phyloP scores from a whole-genome alignment of 2,797 vertebrate species.

The Oreonectes daqikongensis region DNA sequence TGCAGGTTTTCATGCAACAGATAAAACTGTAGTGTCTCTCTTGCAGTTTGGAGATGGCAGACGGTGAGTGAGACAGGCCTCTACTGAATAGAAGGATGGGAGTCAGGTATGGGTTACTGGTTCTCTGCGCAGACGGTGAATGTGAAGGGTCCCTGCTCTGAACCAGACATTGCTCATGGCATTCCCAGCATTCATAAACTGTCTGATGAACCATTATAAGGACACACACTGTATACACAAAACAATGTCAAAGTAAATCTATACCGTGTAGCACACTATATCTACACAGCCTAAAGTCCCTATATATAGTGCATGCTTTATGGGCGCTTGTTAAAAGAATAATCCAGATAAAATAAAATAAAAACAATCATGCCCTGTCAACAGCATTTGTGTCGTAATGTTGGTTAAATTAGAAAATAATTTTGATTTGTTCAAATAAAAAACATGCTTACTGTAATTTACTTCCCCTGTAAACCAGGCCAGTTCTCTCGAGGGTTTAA shows the following conservation, averaged over 20 bases:
- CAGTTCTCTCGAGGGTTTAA: conserved; percentile 10
- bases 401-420: not conserved
- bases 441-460: not conserved
- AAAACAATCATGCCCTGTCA: not conserved
- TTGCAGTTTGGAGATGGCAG: conserved; percentile 20
- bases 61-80: conserved; percentile 7
- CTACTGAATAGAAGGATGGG: conserved; percentile 17
- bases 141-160: conserved; percentile 1
- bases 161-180: conserved; percentile 14
- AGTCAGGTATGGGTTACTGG: conserved; percentile 29
- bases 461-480: not conserved
- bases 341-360: not conserved
- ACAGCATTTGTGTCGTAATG: not conserved
- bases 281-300: not conserved
- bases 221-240: conserved; percentile 5
- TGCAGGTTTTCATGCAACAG: not conserved
- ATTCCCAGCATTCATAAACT: not conserved
- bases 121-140: not conserved
- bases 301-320: not conserved
- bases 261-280: not conserved
- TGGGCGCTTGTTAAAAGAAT: not conserved
- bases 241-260: not conserved
- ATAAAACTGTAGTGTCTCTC: conserved; percentile 15
- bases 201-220: conserved; percentile 19
- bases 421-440: not conserved